Conservation (phyloP, 1,140 invertebrate species). For the Diplogasteroides magnus region DNA sequence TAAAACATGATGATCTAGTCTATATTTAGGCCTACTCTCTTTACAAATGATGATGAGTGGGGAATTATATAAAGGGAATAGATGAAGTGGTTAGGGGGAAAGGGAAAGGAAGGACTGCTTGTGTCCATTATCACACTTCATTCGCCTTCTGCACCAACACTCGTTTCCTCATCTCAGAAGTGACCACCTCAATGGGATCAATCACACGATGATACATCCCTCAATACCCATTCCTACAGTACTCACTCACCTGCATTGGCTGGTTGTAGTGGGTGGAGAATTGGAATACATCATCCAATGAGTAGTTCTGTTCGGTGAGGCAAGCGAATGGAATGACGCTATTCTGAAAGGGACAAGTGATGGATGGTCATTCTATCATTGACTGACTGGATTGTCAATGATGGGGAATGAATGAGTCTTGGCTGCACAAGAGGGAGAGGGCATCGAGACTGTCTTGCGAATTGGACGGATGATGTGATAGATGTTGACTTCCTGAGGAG, state of each 20-base stretch:
- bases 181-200: conserved; percentile 7
- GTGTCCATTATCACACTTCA: too few relatives aligned
- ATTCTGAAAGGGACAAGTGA: background rate
- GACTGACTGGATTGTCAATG: too few relatives aligned
- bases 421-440: conserved; percentile 6
- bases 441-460: too few relatives aligned
- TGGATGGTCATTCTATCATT: background rate
- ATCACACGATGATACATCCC: background rate
- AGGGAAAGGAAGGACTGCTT: background rate
- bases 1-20: too few relatives aligned
- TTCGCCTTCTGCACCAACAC: too few relatives aligned
- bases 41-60: too few relatives aligned
- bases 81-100: background rate
- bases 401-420: background rate
- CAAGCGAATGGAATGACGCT: background rate
- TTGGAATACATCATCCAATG: background rate
- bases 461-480: conserved; percentile 2
- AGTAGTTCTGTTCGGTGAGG: background rate
- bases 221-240: too few relatives aligned
- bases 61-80: background rate
- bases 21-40: too few relatives aligned
- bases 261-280: background rate
- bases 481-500: too few relatives aligned
- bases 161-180: conserved; percentile 1
- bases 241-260: background rate